Percentiles rank a stretch among this genome's conserved stretches.
Conservation (phyloP, 2,113 vertebrate genomes). For the Muntiacus muntjak region DNA sequence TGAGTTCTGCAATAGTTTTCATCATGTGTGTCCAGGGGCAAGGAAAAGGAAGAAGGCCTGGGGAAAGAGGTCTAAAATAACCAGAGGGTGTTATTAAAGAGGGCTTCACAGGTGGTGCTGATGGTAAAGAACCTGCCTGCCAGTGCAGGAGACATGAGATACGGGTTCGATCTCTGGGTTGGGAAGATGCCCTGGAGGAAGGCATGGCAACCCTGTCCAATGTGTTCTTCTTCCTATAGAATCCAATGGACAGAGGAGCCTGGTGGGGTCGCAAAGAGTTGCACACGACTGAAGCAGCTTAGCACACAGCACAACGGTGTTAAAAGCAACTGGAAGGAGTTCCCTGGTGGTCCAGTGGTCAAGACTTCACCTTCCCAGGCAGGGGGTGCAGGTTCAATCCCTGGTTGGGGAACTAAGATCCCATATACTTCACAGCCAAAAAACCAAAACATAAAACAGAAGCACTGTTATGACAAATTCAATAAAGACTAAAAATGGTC, state of each 20-base stretch:
- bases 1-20: no score
- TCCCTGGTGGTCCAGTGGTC: not conserved
- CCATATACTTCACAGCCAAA: not conserved
- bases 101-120: not conserved
- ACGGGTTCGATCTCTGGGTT: not conserved
- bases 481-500: not conserved
- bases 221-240: not conserved
- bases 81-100: not conserved
- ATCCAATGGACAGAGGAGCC: not conserved
- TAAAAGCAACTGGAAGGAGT: not conserved
- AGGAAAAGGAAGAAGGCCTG: not conserved
- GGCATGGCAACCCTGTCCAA: not conserved
- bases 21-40: not conserved
- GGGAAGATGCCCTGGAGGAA: not conserved
- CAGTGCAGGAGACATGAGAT: not conserved
- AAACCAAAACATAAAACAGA: not conserved
- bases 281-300: not conserved
- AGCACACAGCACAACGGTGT: not conserved
- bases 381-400: not conserved
- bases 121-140: not conserved
- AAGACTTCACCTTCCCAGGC: not conserved
- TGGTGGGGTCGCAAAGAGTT: not conserved
- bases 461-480: not conserved
- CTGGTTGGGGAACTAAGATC: not conserved
- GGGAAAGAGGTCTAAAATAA: not conserved